A percentile compares a stretch with the other conserved stretches of the same genome.
These are phyloP conservation scores for Vandiemenella viatica DNA, from an alignment of 2,888 invertebrate species.

Conservation along the genomic window DNA sequence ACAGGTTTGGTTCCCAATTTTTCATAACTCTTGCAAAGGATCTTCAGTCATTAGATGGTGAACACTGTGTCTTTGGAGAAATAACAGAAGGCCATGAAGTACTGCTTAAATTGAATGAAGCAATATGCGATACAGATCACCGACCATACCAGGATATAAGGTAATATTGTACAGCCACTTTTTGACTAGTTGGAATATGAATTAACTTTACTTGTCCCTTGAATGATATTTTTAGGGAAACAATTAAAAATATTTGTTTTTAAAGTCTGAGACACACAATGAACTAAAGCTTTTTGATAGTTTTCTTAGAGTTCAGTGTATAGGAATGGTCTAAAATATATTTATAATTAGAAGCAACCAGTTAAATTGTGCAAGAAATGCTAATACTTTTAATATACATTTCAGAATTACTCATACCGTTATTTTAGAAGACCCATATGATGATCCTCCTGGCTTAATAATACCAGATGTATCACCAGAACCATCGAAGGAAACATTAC, in stretches of 20 bases:
- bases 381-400: no score
- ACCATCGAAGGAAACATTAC: slow-evolving; percentile 62
- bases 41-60: slow-evolving; percentile 73
- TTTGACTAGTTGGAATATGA: no score
- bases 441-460: slow-evolving; percentile 64
- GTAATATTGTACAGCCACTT: slow-evolving; percentile 24
- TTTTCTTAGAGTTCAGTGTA: no score
- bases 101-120: slow-evolving; percentile 78
- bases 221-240: no score
- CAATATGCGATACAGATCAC: slow-evolving; percentile 78
- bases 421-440: slow-evolving; percentile 88
- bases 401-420: slow-evolving; percentile 87
- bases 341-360: no score
- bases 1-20: slow-evolving; percentile 73
- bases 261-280: no score
- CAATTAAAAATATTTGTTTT: no score
- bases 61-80: slow-evolving; percentile 92
- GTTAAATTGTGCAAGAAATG: no score
- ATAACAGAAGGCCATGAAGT: slow-evolving; percentile 84
- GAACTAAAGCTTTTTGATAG: no score
- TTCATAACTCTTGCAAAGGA: slow-evolving; percentile 83
- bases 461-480: slow-evolving; percentile 80
- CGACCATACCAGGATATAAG: slow-evolving; percentile 84
- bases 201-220: no score
- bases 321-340: no score